phyloP scores from a whole-genome alignment of 2,113 vertebrate genomes.

The Gallinago paraguaiae region DNA sequence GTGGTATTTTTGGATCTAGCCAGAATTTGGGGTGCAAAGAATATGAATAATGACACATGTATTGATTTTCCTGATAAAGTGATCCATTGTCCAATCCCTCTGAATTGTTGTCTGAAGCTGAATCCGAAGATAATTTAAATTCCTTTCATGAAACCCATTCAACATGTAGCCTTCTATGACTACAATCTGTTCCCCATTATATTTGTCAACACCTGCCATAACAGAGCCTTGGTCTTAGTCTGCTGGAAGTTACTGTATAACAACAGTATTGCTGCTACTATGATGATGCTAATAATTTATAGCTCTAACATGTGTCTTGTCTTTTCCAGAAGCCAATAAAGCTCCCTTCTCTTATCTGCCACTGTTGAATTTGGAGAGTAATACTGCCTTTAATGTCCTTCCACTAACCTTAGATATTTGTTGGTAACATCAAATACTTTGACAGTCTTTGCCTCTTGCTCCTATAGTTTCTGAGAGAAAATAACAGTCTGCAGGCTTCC shows the following conservation, averaged over 20 bases:
- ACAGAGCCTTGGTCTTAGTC: neutral
- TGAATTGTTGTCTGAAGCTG: neutral
- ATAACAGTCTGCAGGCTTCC: neutral
- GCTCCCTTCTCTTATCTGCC: neutral
- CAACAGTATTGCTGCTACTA: neutral
- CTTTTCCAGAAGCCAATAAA: neutral
- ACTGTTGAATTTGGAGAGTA: neutral
- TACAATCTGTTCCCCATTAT: neutral
- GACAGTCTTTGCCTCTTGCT: neutral
- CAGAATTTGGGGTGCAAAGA: neutral
- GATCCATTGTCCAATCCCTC: neutral
- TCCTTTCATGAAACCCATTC: neutral
- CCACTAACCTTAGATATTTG: neutral
- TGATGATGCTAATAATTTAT: neutral
- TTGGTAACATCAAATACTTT: neutral
- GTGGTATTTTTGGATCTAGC: neutral
- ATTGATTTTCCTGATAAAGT: neutral
- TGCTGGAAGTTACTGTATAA: neutral
- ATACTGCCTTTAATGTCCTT: neutral
- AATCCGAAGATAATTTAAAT: neutral
- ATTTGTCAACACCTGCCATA: neutral
- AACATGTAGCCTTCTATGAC: accelerated
- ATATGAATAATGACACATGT: neutral
- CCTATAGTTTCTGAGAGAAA: neutral
- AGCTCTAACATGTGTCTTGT: neutral